A percentile compares a stretch with the other conserved stretches of the same genome.
phyloP scores from a whole-genome alignment of 2,888 invertebrate genomes.

The Nephrotoma flavescens region DNA sequence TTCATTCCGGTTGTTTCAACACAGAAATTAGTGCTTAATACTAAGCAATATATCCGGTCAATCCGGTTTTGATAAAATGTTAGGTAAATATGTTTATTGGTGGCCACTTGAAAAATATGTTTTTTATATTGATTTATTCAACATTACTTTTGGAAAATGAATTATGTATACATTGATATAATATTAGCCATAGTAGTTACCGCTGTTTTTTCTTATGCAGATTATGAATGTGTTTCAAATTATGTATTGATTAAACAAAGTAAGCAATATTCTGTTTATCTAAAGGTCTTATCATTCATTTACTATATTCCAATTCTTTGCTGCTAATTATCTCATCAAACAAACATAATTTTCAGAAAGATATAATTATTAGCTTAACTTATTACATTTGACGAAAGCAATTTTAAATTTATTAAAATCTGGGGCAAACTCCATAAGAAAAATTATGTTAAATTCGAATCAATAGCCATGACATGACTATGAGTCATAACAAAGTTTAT shows the following conservation, averaged over 20 bases:
- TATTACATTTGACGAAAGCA: neutral
- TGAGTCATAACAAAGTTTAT: neutral
- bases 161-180: neutral
- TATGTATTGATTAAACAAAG: neutral
- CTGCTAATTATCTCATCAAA: neutral
- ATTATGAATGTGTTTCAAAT: neutral
- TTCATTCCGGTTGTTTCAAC: neutral
- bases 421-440: neutral
- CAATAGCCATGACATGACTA: neutral
- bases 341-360: neutral
- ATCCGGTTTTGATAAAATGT: neutral
- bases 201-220: neutral
- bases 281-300: neutral
- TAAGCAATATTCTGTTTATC: neutral
- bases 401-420: neutral
- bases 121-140: too few species aligned
- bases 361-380: neutral
- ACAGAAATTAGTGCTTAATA: neutral
- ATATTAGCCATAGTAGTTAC: neutral
- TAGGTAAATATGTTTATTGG: neutral
- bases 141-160: too few species aligned
- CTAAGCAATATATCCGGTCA: neutral
- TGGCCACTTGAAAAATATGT: neutral
- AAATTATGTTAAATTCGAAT: neutral
- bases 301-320: neutral